Evolutionary conservation across 2,888 invertebrate species (phyloP), one percentile per base, ranked within the genome.

Genomic region (Leptothorax acervorum): DNA sequence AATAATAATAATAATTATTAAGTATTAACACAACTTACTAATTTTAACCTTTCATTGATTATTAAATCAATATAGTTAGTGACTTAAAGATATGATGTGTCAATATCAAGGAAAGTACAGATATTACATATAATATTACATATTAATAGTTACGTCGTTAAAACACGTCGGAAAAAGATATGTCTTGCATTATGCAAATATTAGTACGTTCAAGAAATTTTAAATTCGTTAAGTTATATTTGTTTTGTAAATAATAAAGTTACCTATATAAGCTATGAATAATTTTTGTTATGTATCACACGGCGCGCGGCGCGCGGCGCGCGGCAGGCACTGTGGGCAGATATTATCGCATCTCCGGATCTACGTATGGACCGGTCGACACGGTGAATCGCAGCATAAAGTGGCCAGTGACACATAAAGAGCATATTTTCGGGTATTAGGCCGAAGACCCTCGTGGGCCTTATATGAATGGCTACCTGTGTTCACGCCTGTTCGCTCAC

Each of bases 351-450:
- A 35, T 65, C 63, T 48, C 62, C 53, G 71, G 66, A 87, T 79
- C 81, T 84, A 51, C 39, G 60, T 82, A 60, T 48, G 62, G 62
- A 53, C 45, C 83, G 62, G 70, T 9, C 85, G 88, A 90, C 91
- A 90, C 85, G 87, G 85, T 31, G 79, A 92, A 91, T 83, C 87
- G 65, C 57, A 84, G 90, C 89, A 93, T 91, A 93, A 93, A 94
- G 93, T 94, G 93, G 93, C 93, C 92, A 94, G 93, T 94, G 94
- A 94, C 94, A 94, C 94, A 94, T 94, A 94, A 94, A 94, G 93
- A 93, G 94, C 94, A 94, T 94, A 94, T 93, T 94, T 94, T 92
- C 78, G 90, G 89, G 94, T 86, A 94, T 94, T 94, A 94, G 92
- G 68, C 84, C 23, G 92, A 78, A 57, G 83, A 48, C 73, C 75